These are phyloP conservation scores for Myrmophylax atrothorax DNA, from an alignment of 2,113 vertebrate species.

Conservation along the genomic window DNA sequence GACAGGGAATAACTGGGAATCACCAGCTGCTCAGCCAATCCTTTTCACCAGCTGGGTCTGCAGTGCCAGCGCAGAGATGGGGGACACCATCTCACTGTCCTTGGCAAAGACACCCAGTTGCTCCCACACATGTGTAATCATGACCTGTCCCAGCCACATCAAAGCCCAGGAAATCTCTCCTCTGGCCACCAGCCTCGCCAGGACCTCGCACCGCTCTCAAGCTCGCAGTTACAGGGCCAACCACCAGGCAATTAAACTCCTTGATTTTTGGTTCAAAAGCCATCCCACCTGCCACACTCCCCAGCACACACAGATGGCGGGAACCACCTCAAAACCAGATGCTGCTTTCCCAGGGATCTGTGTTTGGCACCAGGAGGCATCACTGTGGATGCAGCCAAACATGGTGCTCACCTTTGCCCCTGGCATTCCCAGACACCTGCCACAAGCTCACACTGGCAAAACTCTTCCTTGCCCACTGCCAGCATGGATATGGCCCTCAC, in stretches of 20 bases:
- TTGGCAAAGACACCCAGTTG: background rate
- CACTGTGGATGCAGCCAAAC: background rate
- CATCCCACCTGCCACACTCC: rapidly evolving
- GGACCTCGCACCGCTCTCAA: rapidly evolving
- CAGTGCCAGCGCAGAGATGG: rapidly evolving
- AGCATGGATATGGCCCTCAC: rapidly evolving
- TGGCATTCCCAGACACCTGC: rapidly evolving
- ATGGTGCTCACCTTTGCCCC: rapidly evolving
- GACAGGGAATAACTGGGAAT: rapidly evolving
- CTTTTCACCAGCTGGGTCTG: background rate
- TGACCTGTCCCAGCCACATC: background rate
- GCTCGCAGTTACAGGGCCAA: background rate
- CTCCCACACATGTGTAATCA: rapidly evolving
- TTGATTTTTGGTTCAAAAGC: background rate
- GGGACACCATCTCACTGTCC: rapidly evolving
- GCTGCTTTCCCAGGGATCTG: background rate
- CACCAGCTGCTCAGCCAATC: rapidly evolving
- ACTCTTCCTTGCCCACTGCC: background rate
- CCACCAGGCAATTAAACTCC: background rate
- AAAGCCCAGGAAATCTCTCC: background rate
- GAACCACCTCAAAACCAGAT: background rate
- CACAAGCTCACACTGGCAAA: background rate
- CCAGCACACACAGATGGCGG: background rate
- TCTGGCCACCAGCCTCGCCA: background rate
- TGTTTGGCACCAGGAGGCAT: background rate